These are phyloP conservation scores for Myopa testacea DNA, from an alignment of 2,888 invertebrate genomes.

Conservation along the genomic window DNA sequence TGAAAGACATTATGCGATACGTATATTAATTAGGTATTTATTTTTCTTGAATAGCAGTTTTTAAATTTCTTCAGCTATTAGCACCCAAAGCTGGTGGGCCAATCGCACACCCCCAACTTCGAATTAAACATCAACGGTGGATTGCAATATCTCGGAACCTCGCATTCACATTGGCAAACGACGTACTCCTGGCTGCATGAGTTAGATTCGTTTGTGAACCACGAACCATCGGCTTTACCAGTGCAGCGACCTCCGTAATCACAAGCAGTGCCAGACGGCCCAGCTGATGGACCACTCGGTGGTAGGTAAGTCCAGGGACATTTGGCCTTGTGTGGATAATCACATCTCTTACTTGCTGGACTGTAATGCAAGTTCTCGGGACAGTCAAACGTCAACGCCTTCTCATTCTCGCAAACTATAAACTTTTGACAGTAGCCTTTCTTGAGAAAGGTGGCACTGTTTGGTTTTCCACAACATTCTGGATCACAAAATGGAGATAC, in stretches of 20 bases:
- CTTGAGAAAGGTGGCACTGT: conserved; percentile 33
- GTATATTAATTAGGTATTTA: too few relatives aligned
- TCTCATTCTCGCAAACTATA: conserved; percentile 47
- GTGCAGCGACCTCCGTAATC: conserved; percentile 52
- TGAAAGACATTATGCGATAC: too few relatives aligned
- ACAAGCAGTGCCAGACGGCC: conserved; percentile 59
- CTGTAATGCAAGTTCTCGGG: conserved; percentile 56
- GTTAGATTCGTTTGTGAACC: conserved; percentile 38
- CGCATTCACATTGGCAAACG: conserved; percentile 61
- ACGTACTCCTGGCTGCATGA: conserved; percentile 49
- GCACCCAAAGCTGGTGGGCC: conserved; percentile 51
- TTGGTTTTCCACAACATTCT: conserved; percentile 40
- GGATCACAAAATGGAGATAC: conserved; percentile 36
- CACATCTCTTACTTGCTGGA: conserved; percentile 47
- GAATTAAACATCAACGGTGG: conserved; percentile 50
- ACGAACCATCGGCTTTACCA: conserved; percentile 49
- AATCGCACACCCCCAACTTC: conserved; percentile 50
- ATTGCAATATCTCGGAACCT: conserved; percentile 50
- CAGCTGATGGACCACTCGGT: conserved; percentile 57
- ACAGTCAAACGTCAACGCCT: conserved; percentile 45
- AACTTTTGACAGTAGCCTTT: conserved; percentile 48
- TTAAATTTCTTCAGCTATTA: conserved; percentile 29
- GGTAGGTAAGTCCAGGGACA: conserved; percentile 53
- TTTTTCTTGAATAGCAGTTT: too few relatives aligned
- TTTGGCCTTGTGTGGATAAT: conserved; percentile 53